These are phyloP conservation scores for Lasioglossum vierecki DNA, from an alignment of 2,888 invertebrate genomes.

Conservation along the genomic window DNA sequence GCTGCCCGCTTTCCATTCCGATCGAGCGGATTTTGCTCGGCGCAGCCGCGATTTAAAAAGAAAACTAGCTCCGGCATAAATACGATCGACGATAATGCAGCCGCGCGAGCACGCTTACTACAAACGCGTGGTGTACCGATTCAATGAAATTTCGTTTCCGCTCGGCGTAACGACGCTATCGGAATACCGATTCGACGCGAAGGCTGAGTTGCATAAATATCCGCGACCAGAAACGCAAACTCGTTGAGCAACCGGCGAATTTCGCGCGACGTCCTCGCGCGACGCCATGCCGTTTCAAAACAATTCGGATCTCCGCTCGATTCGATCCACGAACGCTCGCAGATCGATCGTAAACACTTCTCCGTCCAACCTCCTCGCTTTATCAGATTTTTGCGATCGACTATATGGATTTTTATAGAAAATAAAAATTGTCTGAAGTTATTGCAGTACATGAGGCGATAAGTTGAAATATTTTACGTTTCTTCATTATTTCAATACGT, in stretches of 20 bases:
- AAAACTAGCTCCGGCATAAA: constrained; percentile 33
- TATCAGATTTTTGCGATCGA: background rate
- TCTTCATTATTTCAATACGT: too few relatives aligned
- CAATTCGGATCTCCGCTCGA: background rate
- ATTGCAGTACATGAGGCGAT: too few relatives aligned
- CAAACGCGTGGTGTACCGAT: constrained; percentile 13
- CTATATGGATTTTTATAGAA: too few relatives aligned
- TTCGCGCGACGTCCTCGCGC: background rate
- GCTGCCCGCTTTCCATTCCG: constrained; percentile 63
- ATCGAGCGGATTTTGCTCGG: constrained; percentile 50
- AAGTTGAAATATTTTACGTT: too few relatives aligned
- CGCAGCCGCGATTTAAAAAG: constrained; percentile 37
- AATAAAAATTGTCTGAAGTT: too few relatives aligned
- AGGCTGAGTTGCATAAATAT: constrained; percentile 48
- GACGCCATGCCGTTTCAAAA: background rate
- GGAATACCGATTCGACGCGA: constrained; percentile 43
- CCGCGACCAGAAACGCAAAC: constrained; percentile 42
- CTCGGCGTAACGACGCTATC: constrained; percentile 37
- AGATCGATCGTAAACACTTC: background rate
- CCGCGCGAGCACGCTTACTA: constrained; percentile 30
- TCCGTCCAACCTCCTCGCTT: background rate
- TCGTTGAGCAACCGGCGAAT: constrained; percentile 25
- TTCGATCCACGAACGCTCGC: background rate
- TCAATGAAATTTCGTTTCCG: constrained; percentile 58
- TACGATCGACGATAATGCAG: constrained; percentile 18